Percentiles rank a stretch among this genome's conserved stretches.
phyloP scores from a whole-genome alignment of 2,888 invertebrate genomes.

The Kryphioiulus occultus region DNA sequence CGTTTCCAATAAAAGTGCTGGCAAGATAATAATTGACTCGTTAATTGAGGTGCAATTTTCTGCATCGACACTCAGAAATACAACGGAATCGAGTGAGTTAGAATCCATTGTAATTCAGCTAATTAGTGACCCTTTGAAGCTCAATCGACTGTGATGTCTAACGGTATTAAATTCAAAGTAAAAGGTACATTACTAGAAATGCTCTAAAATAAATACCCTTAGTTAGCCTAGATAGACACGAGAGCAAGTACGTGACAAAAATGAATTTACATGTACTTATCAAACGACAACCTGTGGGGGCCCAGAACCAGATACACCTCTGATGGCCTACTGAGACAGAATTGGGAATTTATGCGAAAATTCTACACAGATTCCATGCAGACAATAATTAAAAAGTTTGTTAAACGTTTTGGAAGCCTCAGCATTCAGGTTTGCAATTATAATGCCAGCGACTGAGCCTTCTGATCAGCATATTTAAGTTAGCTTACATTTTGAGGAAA shows the following conservation, averaged over 20 bases:
- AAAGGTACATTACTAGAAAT: neutral
- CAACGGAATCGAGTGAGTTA: neutral
- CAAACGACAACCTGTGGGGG: neutral
- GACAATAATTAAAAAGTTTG: neutral
- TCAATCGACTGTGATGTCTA: neutral
- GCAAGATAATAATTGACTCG: neutral
- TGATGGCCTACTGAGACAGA: neutral
- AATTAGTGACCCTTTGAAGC: neutral
- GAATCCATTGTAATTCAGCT: neutral
- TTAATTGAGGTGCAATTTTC: conserved; percentile 25
- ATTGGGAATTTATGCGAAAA: neutral
- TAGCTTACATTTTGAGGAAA: neutral
- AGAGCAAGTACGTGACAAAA: neutral
- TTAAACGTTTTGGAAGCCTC: neutral
- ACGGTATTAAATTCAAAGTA: neutral
- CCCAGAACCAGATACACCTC: neutral
- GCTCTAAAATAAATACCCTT: neutral
- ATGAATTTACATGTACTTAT: neutral
- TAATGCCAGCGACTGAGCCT: neutral
- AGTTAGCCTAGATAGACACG: neutral
- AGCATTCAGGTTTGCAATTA: neutral
- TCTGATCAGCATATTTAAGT: neutral
- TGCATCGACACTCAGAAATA: neutral
- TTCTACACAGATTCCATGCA: neutral
- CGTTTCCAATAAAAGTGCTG: neutral